Base-by-base conservation (phyloP, 2,888 invertebrate genomes). In the Ctenicera cuprea region DNA sequence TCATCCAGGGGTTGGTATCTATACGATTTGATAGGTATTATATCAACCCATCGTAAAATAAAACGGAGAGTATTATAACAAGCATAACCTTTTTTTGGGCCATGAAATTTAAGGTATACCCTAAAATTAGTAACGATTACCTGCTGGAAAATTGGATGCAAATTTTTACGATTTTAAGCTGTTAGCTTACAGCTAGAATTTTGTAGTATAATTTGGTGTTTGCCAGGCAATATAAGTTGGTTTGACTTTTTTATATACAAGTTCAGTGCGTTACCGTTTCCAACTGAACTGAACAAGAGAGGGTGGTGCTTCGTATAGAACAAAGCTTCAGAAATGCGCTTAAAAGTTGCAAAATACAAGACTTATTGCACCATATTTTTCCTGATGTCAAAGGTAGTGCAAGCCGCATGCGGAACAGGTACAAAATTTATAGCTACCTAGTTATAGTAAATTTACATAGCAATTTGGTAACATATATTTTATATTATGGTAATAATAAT, bases 401-500 rank as follows among this genome's bases (percentile, higher is more conserved):
- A 37, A 52, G 38, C 54, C 38, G 75, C 64, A 14, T 38, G 22
- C 38, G 50, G 50, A 67, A 67, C 54, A 67, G 48, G 16, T 67
- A n/a, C 57, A 33, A 57, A 67, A 67, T 67, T 67, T 67, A 67
- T 67, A 20, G 33, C 75, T 72, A 69, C 66, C 71, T 77, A 76
- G 75, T 77, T 73, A 65, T 68, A 61, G 67, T 37, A 76, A 73
- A 78, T 76, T 76, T 75, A 69, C 77, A 76, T 43, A 71, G 75
- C 64, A 77, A 78, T 76, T 78, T 76, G 38, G 75, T 73, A 74
- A 73, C 67, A 76, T 68, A 77, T 77, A 75, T 74, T 72, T 70
- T 45, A 57, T 59, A 77, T 77, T 74, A 77, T 76, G 73, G 78
- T 77, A 75, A 77, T 78, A 72, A 76, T 73, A 69, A 77, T 77